Conservation (phyloP, 2,797 vertebrate species). For the Gymnopithys bicolor region DNA sequence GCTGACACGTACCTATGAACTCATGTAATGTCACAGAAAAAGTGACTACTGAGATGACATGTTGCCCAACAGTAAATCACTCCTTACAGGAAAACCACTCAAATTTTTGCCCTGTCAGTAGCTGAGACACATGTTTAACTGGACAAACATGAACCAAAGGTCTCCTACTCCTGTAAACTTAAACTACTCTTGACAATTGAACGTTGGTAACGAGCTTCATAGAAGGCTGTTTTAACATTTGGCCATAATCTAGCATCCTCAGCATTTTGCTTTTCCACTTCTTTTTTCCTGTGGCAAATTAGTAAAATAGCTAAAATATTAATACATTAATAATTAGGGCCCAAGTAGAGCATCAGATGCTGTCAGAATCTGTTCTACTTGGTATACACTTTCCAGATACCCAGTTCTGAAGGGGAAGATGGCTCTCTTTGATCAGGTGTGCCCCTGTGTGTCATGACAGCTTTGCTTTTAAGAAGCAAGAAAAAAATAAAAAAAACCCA, state of each 20-base stretch:
- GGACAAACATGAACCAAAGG: not conserved
- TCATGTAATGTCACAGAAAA: not conserved
- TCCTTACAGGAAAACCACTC: not conserved
- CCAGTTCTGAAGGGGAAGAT: not conserved
- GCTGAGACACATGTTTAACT: not conserved
- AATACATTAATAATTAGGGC: not conserved
- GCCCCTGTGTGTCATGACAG: not conserved
- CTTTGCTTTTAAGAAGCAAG: not conserved
- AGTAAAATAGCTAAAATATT: not conserved
- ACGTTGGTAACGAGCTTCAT: not conserved
- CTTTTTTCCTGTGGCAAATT: not conserved
- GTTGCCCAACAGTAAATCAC: not conserved
- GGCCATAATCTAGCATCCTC: not conserved
- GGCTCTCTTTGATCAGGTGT: not conserved
- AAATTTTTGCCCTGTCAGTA: not conserved
- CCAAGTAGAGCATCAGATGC: not conserved
- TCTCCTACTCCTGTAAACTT: not conserved
- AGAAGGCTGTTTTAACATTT: not conserved
- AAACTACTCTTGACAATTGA: not conserved
- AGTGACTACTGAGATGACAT: not conserved
- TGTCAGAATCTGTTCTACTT: not conserved
- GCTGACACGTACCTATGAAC: not conserved
- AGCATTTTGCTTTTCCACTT: not conserved
- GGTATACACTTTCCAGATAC: not conserved
- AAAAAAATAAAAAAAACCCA: not conserved